phyloP scores from a whole-genome alignment of 1,140 invertebrate genomes.

The Parapsyche elsis region DNA sequence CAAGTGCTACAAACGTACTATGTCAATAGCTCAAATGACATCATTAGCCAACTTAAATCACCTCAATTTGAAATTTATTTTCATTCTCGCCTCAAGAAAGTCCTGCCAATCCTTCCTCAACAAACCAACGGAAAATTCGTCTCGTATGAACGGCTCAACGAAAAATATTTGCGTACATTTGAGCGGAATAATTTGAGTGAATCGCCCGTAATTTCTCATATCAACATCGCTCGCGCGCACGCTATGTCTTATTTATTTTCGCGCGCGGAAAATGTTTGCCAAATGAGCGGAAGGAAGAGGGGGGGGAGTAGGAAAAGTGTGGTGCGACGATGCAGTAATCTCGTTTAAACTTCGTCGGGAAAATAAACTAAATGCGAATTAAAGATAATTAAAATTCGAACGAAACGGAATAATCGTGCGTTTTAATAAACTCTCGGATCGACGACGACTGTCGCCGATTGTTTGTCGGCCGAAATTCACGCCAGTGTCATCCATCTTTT shows the following conservation, averaged over 20 bases:
- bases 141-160: too few relatives aligned
- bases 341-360: not conserved
- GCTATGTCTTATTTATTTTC: not conserved
- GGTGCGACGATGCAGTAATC: not conserved
- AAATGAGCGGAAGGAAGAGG: not conserved
- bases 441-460: not conserved
- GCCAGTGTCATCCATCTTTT: conserved; percentile 26
- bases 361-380: not conserved
- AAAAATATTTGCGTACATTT: too few relatives aligned
- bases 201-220: conserved; percentile 1
- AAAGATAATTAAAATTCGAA: not conserved
- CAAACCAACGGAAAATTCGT: too few relatives aligned
- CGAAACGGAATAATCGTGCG: not conserved
- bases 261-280: not conserved
- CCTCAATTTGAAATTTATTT: too few relatives aligned
- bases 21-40: too few relatives aligned
- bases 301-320: not conserved
- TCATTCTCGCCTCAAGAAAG: too few relatives aligned
- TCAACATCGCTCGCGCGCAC: not conserved
- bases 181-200: not conserved
- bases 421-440: not conserved
- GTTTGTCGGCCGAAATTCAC: not conserved
- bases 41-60: too few relatives aligned
- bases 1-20: too few relatives aligned
- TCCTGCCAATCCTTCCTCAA: too few relatives aligned